These are phyloP conservation scores for Enteromius radiatus DNA, from an alignment of 2,797 vertebrate species.

Conservation along the genomic window DNA sequence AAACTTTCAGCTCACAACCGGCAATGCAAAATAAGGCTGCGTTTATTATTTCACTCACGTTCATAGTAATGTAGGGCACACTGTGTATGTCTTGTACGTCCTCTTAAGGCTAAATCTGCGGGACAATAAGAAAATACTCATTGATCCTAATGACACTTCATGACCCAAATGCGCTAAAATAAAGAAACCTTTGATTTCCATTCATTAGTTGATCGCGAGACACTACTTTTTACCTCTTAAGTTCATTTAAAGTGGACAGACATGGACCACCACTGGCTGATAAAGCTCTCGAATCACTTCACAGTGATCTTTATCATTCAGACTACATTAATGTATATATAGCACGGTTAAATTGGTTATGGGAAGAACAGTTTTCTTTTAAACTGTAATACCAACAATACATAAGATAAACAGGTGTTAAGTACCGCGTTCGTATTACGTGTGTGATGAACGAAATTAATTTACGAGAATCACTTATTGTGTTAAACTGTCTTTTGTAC, in stretches of 20 bases:
- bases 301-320: slow-evolving; percentile 74
- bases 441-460: not conserved
- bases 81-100: not conserved
- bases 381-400: slow-evolving; percentile 16
- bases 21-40: not conserved
- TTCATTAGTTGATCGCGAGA: slow-evolving; percentile 73
- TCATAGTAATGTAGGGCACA: not conserved
- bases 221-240: slow-evolving; percentile 77
- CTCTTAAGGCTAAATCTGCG: not conserved
- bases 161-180: slow-evolving; percentile 5
- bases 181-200: slow-evolving; percentile 30
- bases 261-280: slow-evolving; percentile 77
- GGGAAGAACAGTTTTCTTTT: slow-evolving; percentile 80
- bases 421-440: not conserved
- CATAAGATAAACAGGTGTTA: not conserved
- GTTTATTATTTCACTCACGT: slow-evolving; percentile 21
- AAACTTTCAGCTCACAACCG: slow-evolving; percentile 13
- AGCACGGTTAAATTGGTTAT: slow-evolving; percentile 88
- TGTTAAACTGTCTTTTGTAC: not conserved
- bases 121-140: not conserved
- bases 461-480: not conserved
- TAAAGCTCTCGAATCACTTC: slow-evolving; percentile 52
- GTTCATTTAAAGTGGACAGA: slow-evolving; percentile 78
- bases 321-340: slow-evolving; percentile 80
- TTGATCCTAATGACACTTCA: not conserved